A percentile compares a stretch with the other conserved stretches of the same genome.
Evolutionary conservation across 2,797 vertebrate genomes (phyloP).

Genomic region (Masticophis lateralis): DNA sequence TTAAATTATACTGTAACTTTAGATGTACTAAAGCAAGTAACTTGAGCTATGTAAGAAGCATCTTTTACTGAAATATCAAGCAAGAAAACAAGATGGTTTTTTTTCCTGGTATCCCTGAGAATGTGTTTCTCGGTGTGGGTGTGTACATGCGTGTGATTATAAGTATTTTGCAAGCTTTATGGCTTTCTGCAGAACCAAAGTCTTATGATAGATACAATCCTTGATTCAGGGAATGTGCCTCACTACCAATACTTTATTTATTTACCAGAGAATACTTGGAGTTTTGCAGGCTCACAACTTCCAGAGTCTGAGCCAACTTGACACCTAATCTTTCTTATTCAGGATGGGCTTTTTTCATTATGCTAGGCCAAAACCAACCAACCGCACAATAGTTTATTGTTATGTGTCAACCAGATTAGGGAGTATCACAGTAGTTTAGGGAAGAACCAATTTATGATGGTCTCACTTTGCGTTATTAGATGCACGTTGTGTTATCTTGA

Average conservation of each 20-base stretch:
- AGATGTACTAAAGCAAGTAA: constrained; percentile 52
- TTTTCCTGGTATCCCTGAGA: constrained; percentile 48
- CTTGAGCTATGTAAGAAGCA: constrained; percentile 52
- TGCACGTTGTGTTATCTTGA: not conserved
- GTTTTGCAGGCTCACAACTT: not conserved
- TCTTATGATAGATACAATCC: constrained; percentile 31
- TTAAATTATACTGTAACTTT: not conserved
- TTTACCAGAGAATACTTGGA: not conserved
- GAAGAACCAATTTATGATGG: not conserved
- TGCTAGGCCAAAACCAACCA: not conserved
- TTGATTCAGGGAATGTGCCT: constrained; percentile 24
- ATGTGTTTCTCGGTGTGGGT: constrained; percentile 39
- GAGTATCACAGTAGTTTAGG: not conserved
- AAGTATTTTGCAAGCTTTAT: constrained; percentile 49
- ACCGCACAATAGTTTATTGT: not conserved
- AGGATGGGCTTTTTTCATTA: not conserved
- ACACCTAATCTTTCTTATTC: not conserved
- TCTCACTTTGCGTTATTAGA: not conserved
- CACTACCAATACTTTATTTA: constrained; percentile 32
- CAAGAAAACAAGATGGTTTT: constrained; percentile 20
- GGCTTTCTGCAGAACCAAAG: constrained; percentile 39
- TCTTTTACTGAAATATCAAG: constrained; percentile 34
- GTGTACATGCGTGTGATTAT: constrained; percentile 5
- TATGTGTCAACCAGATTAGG: not conserved
- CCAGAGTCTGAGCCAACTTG: not conserved